Evolutionary conservation across 2,113 vertebrate genomes (phyloP).

Genomic region (Cottus gobio): DNA sequence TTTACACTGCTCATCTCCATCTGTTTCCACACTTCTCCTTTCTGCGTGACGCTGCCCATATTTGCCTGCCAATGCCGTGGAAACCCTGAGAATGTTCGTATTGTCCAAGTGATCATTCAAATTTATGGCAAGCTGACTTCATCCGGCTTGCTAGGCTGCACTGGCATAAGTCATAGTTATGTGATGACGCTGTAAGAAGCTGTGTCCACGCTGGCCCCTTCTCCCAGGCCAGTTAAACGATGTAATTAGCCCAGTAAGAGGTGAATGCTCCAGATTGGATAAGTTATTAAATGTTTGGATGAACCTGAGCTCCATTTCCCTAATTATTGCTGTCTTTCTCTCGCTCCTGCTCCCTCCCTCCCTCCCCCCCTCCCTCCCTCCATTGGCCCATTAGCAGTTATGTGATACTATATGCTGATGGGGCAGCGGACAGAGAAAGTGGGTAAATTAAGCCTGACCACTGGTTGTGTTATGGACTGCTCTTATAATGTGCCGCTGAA

Average conservation of each 20-base stretch:
- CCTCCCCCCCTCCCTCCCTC: conserved; percentile 54
- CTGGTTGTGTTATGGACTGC: conserved; percentile 74
- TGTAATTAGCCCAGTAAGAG: conserved; percentile 82
- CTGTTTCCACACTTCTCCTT: conserved; percentile 31
- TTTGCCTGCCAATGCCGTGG: conserved; percentile 62
- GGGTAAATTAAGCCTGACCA: conserved; percentile 83
- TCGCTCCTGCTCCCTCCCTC: conserved; percentile 33
- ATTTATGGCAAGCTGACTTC: conserved; percentile 83
- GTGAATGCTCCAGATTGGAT: conserved; percentile 78
- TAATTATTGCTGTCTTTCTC: conserved; percentile 70
- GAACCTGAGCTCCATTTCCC: conserved; percentile 82
- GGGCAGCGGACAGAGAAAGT: conserved; percentile 76
- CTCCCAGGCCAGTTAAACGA: conserved; percentile 77
- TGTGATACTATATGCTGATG: conserved; percentile 83
- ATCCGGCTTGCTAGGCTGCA: conserved; percentile 76
- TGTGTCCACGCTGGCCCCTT: conserved; percentile 64
- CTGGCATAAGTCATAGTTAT: conserved; percentile 86
- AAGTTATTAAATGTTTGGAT: conserved; percentile 86
- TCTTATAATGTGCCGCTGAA: conserved; percentile 73
- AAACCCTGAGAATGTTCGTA: conserved; percentile 67
- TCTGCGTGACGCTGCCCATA: conserved; percentile 35
- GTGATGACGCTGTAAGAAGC: conserved; percentile 76
- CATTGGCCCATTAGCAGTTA: conserved; percentile 81
- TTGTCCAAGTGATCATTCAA: conserved; percentile 82
- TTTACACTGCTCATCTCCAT: not conserved